These are phyloP conservation scores for Odontamblyopus lacepedii DNA, from an alignment of 2,797 vertebrate species.

Conservation along the genomic window DNA sequence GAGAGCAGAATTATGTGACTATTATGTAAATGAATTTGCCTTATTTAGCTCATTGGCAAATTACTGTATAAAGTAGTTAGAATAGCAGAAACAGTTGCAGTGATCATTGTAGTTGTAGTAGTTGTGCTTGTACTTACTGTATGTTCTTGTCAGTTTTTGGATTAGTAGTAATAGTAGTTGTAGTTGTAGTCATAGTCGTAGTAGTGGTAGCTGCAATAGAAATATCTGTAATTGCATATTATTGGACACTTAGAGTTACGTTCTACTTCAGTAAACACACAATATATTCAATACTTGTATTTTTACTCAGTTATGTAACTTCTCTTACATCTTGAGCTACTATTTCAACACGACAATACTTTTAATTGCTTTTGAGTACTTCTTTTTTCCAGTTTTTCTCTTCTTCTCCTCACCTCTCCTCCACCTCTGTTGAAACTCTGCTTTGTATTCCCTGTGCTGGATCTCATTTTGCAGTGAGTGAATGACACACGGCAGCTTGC, in stretches of 20 bases:
- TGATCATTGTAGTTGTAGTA: not conserved
- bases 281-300: not conserved
- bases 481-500: slow-evolving; percentile 49
- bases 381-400: not conserved
- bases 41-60: not conserved
- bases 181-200: not conserved
- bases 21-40: not conserved
- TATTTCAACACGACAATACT: not conserved
- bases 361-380: not conserved
- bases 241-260: too few species aligned
- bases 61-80: not conserved
- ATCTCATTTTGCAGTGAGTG: slow-evolving; percentile 33
- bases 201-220: not conserved
- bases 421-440: slow-evolving; percentile 16
- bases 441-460: slow-evolving; percentile 35
- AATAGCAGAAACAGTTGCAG: not conserved
- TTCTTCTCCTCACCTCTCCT: slow-evolving; percentile 14
- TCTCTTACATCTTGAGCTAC: not conserved
- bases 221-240: too few species aligned
- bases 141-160: not conserved
- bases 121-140: not conserved
- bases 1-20: not conserved
- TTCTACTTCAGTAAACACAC: not conserved
- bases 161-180: not conserved
- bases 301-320: too few species aligned